phyloP scores from a whole-genome alignment of 2,888 invertebrate species.

The Oegoconia quadripuncta region DNA sequence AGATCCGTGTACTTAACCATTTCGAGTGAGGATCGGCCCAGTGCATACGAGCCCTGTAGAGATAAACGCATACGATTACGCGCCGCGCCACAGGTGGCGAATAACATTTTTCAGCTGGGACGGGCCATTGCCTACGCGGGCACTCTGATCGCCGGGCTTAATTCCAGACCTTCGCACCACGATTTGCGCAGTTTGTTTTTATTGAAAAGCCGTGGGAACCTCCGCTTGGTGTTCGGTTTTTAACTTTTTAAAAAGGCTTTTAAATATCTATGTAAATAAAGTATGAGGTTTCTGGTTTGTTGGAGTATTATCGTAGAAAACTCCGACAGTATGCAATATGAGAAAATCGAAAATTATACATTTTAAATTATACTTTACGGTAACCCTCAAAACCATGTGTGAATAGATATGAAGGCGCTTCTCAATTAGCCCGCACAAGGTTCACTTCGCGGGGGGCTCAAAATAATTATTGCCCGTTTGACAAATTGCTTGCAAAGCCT shows the following conservation, averaged over 20 bases:
- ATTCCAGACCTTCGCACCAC: slow-evolving; percentile 57
- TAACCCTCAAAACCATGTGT: no score
- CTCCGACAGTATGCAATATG: no score
- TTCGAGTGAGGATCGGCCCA: slow-evolving; percentile 25
- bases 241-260: slow-evolving; percentile 25
- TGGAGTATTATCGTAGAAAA: no score
- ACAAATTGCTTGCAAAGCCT: slow-evolving; percentile 74
- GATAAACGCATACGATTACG: slow-evolving; percentile 78
- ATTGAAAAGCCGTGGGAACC: slow-evolving; percentile 63
- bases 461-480: slow-evolving; percentile 74
- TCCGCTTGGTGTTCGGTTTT: slow-evolving; percentile 26
- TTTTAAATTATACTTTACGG: no score
- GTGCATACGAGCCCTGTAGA: slow-evolving; percentile 59
- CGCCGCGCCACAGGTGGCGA: slow-evolving; percentile 75
- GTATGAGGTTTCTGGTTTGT: no score
- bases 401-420: no score
- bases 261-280: no score
- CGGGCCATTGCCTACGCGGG: slow-evolving; percentile 31
- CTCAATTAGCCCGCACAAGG: no score
- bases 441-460: slow-evolving; percentile 27
- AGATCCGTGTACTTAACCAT: slow-evolving; percentile 26
- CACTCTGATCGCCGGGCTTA: slow-evolving; percentile 48
- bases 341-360: no score
- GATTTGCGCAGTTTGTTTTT: slow-evolving; percentile 64
- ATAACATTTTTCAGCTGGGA: slow-evolving; percentile 72